Percentiles rank a stretch among this genome's conserved stretches.
Evolutionary conservation across 2,888 invertebrate genomes (phyloP).

Genomic region (Ariolimax columbianus): DNA sequence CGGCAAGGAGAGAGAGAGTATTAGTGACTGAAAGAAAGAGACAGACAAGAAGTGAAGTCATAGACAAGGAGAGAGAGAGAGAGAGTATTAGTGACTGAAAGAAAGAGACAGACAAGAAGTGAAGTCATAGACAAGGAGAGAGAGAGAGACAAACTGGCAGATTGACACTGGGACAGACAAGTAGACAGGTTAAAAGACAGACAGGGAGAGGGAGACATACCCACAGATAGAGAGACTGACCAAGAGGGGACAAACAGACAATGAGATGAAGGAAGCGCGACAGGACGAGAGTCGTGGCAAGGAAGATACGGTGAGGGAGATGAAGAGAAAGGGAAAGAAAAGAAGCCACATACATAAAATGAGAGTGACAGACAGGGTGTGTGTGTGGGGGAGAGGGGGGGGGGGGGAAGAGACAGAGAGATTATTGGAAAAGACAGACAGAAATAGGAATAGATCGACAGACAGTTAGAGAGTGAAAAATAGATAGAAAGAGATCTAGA

Average conservation of each 20-base stretch:
- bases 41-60: neutral
- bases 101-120: neutral
- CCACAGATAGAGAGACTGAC: neutral
- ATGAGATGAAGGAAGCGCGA: too few species aligned
- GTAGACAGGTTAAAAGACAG: constrained; percentile 28
- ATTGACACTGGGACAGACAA: constrained; percentile 35
- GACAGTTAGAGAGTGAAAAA: too few species aligned
- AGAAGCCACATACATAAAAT: neutral
- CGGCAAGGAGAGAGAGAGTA: neutral
- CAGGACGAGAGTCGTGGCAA: too few species aligned
- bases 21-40: neutral
- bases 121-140: neutral
- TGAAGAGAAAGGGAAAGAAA: neutral
- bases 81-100: neutral
- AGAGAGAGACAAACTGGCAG: constrained; percentile 6
- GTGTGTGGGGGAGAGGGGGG: neutral
- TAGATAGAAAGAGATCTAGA: too few species aligned
- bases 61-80: neutral
- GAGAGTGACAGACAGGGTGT: neutral
- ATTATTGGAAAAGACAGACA: too few species aligned
- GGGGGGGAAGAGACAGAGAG: neutral
- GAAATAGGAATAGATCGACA: too few species aligned
- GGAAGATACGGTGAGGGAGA: too few species aligned
- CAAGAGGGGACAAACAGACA: too few species aligned
- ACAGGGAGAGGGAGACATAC: constrained; percentile 17